A percentile compares a stretch with the other conserved stretches of the same genome.
Conservation (phyloP, 2,113 vertebrate genomes). For the Tyto alba region DNA sequence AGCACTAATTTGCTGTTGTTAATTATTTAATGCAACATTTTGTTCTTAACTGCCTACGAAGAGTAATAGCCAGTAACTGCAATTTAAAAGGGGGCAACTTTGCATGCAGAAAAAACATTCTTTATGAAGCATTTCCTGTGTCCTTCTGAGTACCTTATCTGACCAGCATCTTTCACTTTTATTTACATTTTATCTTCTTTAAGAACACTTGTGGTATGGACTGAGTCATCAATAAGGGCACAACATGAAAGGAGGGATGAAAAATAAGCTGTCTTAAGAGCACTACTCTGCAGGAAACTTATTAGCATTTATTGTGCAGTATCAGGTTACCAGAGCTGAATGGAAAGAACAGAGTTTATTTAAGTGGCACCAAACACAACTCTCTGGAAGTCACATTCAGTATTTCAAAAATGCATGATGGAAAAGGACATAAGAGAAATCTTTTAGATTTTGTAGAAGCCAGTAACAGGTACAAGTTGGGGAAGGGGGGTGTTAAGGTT, state of each 20-base stretch:
- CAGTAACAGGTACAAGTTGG: neutral
- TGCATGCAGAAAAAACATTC: neutral
- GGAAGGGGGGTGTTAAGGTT: neutral
- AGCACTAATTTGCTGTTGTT: neutral
- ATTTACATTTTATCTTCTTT: conserved; percentile 70
- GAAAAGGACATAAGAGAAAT: neutral
- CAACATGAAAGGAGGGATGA: conserved; percentile 73
- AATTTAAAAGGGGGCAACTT: conserved; percentile 32
- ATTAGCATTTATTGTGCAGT: conserved; percentile 74
- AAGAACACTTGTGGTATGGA: conserved; percentile 60
- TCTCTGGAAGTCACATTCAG: conserved; percentile 32
- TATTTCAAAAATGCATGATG: neutral
- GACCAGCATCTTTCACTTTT: conserved; percentile 55
- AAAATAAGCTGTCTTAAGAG: conserved; percentile 73
- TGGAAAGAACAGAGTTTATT: conserved; percentile 63
- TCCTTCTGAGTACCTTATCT: conserved; percentile 48
- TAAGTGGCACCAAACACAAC: conserved; percentile 41
- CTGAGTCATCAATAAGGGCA: conserved; percentile 65
- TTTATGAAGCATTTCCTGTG: conserved; percentile 60
- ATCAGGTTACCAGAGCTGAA: conserved; percentile 63
- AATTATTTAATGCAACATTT: conserved; percentile 33
- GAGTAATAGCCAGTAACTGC: neutral
- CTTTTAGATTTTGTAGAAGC: neutral
- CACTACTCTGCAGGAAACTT: conserved; percentile 70
- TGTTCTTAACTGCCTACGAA: neutral